Evolutionary conservation across 2,888 invertebrate genomes (phyloP).

Genomic region (Dryobotodes eremita): DNA sequence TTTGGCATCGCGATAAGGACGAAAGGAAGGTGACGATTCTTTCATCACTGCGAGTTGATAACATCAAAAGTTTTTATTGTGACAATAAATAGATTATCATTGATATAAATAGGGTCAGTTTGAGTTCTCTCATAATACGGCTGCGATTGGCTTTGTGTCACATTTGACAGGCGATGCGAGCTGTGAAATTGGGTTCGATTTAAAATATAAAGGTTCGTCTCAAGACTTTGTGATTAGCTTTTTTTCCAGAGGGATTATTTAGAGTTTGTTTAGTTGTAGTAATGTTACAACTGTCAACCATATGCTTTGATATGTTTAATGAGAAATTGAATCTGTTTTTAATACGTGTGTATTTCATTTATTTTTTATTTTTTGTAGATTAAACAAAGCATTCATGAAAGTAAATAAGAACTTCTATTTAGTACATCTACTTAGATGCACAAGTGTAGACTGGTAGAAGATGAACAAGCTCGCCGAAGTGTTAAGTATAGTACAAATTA

Average conservation of each 20-base stretch:
- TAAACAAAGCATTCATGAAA: not conserved
- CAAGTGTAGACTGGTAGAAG: not conserved
- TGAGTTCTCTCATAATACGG: slow-evolving; percentile 86
- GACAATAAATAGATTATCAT: slow-evolving; percentile 90
- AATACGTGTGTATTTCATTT: not conserved
- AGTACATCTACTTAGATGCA: slow-evolving; percentile 14
- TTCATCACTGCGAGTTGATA: slow-evolving; percentile 87
- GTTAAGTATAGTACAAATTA: slow-evolving; percentile 55
- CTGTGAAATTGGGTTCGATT: slow-evolving; percentile 90
- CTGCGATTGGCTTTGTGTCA: slow-evolving; percentile 89
- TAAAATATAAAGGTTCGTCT: slow-evolving; percentile 87
- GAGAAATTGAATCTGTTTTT: slow-evolving; percentile 63
- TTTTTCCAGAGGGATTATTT: slow-evolving; percentile 85
- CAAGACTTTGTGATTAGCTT: slow-evolving; percentile 84
- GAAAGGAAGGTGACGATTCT: slow-evolving; percentile 88
- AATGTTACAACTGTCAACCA: slow-evolving; percentile 78
- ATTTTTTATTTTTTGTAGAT: not conserved
- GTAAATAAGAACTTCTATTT: not conserved
- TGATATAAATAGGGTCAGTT: slow-evolving; percentile 90
- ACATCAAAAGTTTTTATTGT: slow-evolving; percentile 90
- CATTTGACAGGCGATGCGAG: slow-evolving; percentile 89
- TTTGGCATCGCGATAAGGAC: slow-evolving; percentile 88
- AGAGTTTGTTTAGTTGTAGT: slow-evolving; percentile 87
- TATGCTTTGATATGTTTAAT: slow-evolving; percentile 67
- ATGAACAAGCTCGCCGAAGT: slow-evolving; percentile 52